These are phyloP conservation scores for Brachyopa scutellaris DNA, from an alignment of 2,888 invertebrate genomes.

Conservation along the genomic window DNA sequence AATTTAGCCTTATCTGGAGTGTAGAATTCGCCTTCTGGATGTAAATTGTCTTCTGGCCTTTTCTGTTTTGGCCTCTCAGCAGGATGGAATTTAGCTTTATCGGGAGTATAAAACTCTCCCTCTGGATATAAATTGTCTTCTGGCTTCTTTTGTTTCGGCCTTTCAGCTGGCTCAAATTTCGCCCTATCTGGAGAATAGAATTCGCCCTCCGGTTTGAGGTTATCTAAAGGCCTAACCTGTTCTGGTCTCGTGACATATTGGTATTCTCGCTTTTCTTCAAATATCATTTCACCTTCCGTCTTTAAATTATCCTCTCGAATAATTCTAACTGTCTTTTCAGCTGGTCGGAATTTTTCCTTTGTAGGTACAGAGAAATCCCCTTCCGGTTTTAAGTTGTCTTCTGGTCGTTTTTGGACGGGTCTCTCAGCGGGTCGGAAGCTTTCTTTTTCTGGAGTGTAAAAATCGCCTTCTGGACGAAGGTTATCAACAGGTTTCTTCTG, in stretches of 20 bases:
- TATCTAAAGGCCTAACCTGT: slow-evolving; percentile 82
- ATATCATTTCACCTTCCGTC: slow-evolving; percentile 84
- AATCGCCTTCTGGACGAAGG: slow-evolving; percentile 83
- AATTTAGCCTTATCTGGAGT: slow-evolving; percentile 77
- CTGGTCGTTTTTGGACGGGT: slow-evolving; percentile 82
- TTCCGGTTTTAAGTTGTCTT: slow-evolving; percentile 84
- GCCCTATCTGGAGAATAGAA: slow-evolving; percentile 82
- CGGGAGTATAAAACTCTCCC: slow-evolving; percentile 83
- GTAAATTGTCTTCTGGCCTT: slow-evolving; percentile 84
- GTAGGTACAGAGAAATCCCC: slow-evolving; percentile 82
- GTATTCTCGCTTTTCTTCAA: slow-evolving; percentile 82
- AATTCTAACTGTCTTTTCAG: slow-evolving; percentile 81
- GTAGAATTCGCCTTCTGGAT: slow-evolving; percentile 83
- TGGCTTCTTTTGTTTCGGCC: slow-evolving; percentile 82
- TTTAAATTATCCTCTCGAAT: slow-evolving; percentile 83
- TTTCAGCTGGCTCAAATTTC: slow-evolving; percentile 79
- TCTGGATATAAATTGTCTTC: slow-evolving; percentile 84
- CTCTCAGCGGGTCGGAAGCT: slow-evolving; percentile 82
- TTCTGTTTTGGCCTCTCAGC: slow-evolving; percentile 82
- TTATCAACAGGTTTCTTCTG: slow-evolving; percentile 83
- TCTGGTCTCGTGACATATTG: slow-evolving; percentile 82
- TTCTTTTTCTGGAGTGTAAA: slow-evolving; percentile 82
- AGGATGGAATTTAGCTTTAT: slow-evolving; percentile 81
- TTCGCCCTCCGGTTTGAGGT: slow-evolving; percentile 84
- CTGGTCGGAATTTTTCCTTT: slow-evolving; percentile 81